Evolutionary conservation across 2,888 invertebrate species (phyloP).

Genomic region (Dendrolimus pini): DNA sequence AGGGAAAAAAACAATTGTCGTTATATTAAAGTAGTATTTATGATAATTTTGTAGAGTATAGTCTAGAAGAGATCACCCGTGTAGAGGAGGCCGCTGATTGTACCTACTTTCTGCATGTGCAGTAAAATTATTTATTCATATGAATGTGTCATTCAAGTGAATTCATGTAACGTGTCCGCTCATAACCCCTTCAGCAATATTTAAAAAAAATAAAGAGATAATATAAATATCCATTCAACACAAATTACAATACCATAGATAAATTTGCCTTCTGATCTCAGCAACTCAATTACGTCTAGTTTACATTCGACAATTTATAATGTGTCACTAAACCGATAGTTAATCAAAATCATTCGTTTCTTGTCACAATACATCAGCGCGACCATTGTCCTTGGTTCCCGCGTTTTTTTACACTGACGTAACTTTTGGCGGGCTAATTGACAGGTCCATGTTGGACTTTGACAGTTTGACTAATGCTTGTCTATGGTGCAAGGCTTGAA

Average conservation of each 20-base stretch:
- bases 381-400: constrained; percentile 7
- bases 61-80: no score
- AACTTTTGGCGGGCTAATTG: constrained; percentile 56
- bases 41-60: no score
- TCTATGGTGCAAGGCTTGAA: constrained; percentile 5
- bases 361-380: neutral
- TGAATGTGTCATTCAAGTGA: no score
- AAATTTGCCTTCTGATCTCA: neutral
- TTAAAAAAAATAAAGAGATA: neutral
- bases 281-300: neutral
- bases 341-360: neutral
- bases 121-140: no score
- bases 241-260: neutral
- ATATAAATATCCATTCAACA: neutral
- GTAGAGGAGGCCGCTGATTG: no score
- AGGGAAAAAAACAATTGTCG: no score
- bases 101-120: no score
- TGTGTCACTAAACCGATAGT: neutral
- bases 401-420: constrained; percentile 8
- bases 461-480: constrained; percentile 71
- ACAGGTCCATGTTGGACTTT: constrained; percentile 55
- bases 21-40: no score
- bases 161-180: no score
- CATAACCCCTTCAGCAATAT: no score
- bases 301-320: neutral